phyloP scores from a whole-genome alignment of 1,140 invertebrate species.

The Drosophila bifasciata region DNA sequence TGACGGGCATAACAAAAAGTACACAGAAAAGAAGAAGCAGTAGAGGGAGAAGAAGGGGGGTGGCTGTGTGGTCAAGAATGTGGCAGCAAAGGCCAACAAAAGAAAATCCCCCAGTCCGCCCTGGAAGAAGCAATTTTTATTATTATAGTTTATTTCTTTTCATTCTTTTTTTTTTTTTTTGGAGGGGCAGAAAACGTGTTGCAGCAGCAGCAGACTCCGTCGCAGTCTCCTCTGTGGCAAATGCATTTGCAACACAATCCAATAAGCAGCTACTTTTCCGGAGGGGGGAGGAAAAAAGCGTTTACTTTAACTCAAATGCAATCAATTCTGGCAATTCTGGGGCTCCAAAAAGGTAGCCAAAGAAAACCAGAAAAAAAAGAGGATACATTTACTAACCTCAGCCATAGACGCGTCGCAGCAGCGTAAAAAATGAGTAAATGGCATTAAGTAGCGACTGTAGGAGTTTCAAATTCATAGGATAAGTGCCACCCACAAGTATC shows the following conservation, averaged over 20 bases:
- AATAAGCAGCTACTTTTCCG: conserved; percentile 36
- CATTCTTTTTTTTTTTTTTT: conserved; percentile 26
- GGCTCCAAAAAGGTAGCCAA: conserved; percentile 16
- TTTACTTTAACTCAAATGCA: conserved; percentile 60
- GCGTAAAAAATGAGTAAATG: conserved; percentile 71
- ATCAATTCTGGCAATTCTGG: conserved; percentile 66
- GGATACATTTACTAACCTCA: conserved; percentile 17
- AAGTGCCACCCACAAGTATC: conserved; percentile 70
- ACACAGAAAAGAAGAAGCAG: conserved; percentile 27
- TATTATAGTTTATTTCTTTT: conserved; percentile 75
- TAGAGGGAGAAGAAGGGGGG: neutral
- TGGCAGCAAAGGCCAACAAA: conserved; percentile 33
- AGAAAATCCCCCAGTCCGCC: conserved; percentile 25
- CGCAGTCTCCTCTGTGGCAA: conserved; percentile 2
- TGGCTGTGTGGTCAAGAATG: conserved; percentile 22
- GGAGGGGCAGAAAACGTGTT: conserved; percentile 29
- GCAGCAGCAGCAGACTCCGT: conserved; percentile 20
- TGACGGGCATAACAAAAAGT: conserved; percentile 57
- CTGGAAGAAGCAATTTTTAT: conserved; percentile 53
- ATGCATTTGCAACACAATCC: conserved; percentile 56
- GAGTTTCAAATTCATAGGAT: conserved; percentile 73
- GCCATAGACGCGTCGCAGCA: conserved; percentile 64
- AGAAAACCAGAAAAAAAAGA: neutral
- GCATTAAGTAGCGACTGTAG: conserved; percentile 65
- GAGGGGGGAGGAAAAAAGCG: conserved; percentile 16